Conservation (phyloP, 37 sponge, comb jelly and placozoan genomes). For the Dysidea cf. avara region DNA sequence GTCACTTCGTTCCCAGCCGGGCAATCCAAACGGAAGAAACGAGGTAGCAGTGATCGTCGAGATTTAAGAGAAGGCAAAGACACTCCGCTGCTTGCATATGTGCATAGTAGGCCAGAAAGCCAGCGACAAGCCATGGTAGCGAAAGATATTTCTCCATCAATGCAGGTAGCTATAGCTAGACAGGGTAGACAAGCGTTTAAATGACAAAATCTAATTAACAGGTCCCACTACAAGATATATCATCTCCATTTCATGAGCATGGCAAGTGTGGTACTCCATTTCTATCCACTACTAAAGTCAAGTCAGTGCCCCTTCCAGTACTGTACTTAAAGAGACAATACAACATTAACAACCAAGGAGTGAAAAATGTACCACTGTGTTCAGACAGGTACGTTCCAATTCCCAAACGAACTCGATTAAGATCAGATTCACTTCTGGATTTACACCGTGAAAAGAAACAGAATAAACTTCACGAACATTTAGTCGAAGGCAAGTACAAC, state of each 20-base stretch:
- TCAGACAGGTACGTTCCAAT: conserved; percentile 33
- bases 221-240: conserved; percentile 45
- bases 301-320: conserved; percentile 40
- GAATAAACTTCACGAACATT: conserved; percentile 2
- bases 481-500: not conserved
- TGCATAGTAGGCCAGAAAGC: too few relatives aligned
- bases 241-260: conserved; percentile 9
- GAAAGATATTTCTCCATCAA: too few relatives aligned
- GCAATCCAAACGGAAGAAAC: too few relatives aligned
- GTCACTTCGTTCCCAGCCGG: too few relatives aligned
- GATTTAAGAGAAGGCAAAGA: too few relatives aligned
- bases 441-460: not conserved
- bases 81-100: too few relatives aligned
- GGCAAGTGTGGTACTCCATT: conserved; percentile 30
- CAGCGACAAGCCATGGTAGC: too few relatives aligned
- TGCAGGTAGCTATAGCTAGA: too few relatives aligned
- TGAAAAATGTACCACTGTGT: conserved; percentile 28
- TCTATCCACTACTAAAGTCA: conserved; percentile 43
- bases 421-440: conserved; percentile 34
- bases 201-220: not conserved
- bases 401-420: not conserved
- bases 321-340: conserved; percentile 15
- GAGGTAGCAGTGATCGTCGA: too few relatives aligned
- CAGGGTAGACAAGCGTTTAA: too few relatives aligned
- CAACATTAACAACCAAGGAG: not conserved